A percentile compares a stretch with the other conserved stretches of the same genome.
Evolutionary conservation across 1,140 invertebrate genomes (phyloP).

Genomic region (Brachionus manjavacas): DNA sequence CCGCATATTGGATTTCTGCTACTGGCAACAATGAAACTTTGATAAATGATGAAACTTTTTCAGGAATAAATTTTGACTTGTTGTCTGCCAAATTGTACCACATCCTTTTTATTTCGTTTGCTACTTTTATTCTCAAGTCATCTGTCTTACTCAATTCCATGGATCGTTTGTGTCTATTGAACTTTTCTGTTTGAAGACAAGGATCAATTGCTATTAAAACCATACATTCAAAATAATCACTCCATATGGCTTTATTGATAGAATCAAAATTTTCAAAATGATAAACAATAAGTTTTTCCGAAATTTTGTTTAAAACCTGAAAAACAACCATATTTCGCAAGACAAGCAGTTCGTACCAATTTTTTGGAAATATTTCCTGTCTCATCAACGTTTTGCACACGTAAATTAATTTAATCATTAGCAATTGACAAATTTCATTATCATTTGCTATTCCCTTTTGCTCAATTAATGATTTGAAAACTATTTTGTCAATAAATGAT

Average conservation of each 20-base stretch:
- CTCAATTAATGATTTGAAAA: background rate
- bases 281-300: background rate
- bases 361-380: background rate
- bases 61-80: constrained; percentile 3
- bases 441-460: background rate
- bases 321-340: constrained; percentile 18
- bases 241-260: constrained; percentile 13
- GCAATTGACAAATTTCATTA: background rate
- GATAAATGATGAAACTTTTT: background rate
- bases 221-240: constrained; percentile 38
- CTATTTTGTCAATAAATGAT: background rate
- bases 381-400: background rate
- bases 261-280: constrained; percentile 8
- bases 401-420: background rate
- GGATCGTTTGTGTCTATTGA: background rate
- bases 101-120: constrained; percentile 33
- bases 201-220: constrained; percentile 26
- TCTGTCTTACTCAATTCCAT: background rate
- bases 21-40: background rate
- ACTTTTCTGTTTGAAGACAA: background rate
- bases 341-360: constrained; percentile 31
- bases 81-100: constrained; percentile 31
- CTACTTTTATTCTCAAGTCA: background rate
- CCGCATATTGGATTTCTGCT: background rate
- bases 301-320: background rate